Evolutionary conservation across 2,888 invertebrate species (phyloP).

Genomic region (Corbicula japonica): DNA sequence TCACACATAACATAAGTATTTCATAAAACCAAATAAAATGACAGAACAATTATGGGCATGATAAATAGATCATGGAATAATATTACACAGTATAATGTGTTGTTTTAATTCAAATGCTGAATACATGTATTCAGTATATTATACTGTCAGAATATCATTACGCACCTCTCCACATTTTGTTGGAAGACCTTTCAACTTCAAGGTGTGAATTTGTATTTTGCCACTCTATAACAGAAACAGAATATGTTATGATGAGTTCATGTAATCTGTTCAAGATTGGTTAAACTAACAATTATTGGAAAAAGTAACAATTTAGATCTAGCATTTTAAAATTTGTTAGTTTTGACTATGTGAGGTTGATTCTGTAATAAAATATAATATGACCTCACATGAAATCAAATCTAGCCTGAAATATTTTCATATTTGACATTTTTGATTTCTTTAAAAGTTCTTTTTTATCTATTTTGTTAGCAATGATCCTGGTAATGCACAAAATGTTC

Average conservation of each 20-base stretch:
- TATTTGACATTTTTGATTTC: no score
- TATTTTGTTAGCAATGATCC: no score
- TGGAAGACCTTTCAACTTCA: constrained; percentile 93
- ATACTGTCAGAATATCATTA: background rate
- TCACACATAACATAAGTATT: background rate
- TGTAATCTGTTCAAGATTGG: background rate
- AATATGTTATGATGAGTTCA: constrained; percentile 4
- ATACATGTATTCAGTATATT: background rate
- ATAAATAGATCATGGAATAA: background rate
- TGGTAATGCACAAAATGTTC: no score
- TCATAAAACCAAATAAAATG: background rate
- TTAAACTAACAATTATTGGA: background rate
- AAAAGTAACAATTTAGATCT: background rate
- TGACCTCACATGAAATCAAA: background rate
- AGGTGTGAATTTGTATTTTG: constrained; percentile 64
- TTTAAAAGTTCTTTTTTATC: no score
- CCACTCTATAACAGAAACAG: constrained; percentile 30
- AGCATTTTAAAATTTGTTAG: background rate
- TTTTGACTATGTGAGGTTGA: background rate
- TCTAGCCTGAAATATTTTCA: no score
- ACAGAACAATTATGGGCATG: background rate
- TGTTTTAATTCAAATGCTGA: background rate
- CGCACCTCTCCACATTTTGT: constrained; percentile 90
- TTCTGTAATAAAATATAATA: background rate
- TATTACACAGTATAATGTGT: background rate